These are phyloP conservation scores for Chorisops tibialis DNA, from an alignment of 2,888 invertebrate genomes.

Conservation along the genomic window DNA sequence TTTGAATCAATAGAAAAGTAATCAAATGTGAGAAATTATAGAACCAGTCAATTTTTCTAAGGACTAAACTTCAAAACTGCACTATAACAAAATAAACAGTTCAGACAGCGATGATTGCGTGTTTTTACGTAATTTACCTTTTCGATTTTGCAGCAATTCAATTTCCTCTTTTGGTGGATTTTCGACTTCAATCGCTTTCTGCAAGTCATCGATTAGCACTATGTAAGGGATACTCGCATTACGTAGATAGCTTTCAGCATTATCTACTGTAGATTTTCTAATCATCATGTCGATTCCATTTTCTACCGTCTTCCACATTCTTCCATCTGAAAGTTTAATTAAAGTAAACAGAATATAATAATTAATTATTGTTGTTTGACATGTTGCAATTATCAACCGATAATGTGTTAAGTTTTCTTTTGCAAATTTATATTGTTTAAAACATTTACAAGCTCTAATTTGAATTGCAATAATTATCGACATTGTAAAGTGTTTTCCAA, in stretches of 20 bases:
- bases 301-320: conserved; percentile 51
- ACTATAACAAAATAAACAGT: no score
- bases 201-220: conserved; percentile 74
- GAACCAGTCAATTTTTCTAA: neutral
- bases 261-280: conserved; percentile 61
- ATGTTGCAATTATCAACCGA: no score
- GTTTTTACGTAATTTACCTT: conserved; percentile 54
- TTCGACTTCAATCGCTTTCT: conserved; percentile 73
- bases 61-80: no score
- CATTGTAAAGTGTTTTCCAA: no score
- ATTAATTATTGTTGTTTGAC: no score
- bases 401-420: no score
- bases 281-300: conserved; percentile 66
- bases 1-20: conserved; percentile 32
- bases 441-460: no score
- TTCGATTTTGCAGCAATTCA: conserved; percentile 65
- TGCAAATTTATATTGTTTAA: no score
- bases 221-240: conserved; percentile 64
- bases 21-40: neutral
- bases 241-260: conserved; percentile 61
- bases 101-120: no score
- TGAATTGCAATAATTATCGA: no score
- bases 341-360: conserved; percentile 27
- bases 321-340: conserved; percentile 41
- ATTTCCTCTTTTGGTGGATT: conserved; percentile 69